These are phyloP conservation scores for Morphnarchus princeps DNA, from an alignment of 2,113 vertebrate species.

Conservation along the genomic window DNA sequence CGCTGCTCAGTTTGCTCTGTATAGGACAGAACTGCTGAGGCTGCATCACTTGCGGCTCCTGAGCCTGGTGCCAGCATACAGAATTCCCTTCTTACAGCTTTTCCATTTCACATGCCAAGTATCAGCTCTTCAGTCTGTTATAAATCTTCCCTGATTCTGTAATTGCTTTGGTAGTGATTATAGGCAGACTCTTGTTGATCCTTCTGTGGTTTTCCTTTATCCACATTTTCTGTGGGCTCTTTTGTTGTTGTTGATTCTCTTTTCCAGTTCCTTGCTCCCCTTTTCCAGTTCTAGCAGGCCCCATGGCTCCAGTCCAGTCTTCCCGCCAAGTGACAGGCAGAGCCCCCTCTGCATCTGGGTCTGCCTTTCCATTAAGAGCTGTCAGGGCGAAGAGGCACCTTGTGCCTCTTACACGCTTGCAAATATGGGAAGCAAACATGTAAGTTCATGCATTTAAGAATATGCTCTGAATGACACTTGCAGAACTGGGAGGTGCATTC, in stretches of 20 bases:
- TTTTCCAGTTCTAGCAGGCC: constrained; percentile 29
- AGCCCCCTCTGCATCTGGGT: not conserved
- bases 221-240: constrained; percentile 35
- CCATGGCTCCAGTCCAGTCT: not conserved
- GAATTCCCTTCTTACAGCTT: constrained; percentile 62
- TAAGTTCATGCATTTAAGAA: not conserved
- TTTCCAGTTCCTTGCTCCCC: constrained; percentile 28
- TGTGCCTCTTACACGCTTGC: not conserved
- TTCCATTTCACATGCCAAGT: constrained; percentile 46
- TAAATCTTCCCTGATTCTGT: constrained; percentile 62
- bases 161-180: constrained; percentile 60
- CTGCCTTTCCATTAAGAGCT: not conserved
- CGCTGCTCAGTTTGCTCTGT: constrained; percentile 12
- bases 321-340: not conserved
- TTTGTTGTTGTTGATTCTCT: not conserved
- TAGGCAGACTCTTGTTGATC: constrained; percentile 50
- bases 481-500: not conserved
- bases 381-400: not conserved
- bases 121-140: constrained; percentile 47
- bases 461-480: not conserved
- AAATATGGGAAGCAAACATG: not conserved
- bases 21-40: constrained; percentile 58
- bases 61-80: constrained; percentile 22
- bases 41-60: constrained; percentile 41
- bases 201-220: constrained; percentile 38